A percentile compares a stretch with the other conserved stretches of the same genome.
Evolutionary conservation across 2,113 vertebrate genomes (phyloP).

Genomic region (Actenoides hombroni): DNA sequence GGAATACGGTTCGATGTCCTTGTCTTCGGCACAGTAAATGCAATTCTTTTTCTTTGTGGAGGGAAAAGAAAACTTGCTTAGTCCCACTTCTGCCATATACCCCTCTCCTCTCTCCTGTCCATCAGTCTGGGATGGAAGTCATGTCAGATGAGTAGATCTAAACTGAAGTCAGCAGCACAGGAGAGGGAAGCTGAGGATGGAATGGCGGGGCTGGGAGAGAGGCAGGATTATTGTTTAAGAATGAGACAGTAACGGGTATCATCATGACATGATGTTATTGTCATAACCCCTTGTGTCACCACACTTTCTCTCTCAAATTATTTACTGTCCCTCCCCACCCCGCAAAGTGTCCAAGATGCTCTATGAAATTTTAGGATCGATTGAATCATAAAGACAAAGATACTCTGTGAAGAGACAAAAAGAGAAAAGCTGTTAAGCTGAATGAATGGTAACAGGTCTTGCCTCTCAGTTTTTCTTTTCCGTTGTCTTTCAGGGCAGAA

Average conservation of each 20-base stretch:
- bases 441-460: background rate
- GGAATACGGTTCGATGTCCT: slow-evolving; percentile 88
- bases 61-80: background rate
- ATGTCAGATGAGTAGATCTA: background rate
- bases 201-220: background rate
- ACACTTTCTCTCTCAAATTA: background rate
- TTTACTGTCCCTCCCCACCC: background rate
- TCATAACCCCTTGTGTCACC: background rate
- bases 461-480: background rate
- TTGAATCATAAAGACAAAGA: background rate
- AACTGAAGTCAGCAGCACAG: background rate
- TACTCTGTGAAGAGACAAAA: background rate
- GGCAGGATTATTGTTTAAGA: background rate
- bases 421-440: background rate
- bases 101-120: background rate
- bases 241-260: background rate
- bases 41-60: background rate
- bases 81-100: background rate
- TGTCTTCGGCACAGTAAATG: slow-evolving; percentile 83
- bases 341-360: background rate
- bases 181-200: background rate
- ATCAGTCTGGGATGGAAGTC: background rate
- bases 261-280: background rate
- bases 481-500: slow-evolving; percentile 76
- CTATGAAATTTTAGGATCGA: background rate